phyloP scores from a whole-genome alignment of 2,888 invertebrate species.

The Chloroclystis v-ata region DNA sequence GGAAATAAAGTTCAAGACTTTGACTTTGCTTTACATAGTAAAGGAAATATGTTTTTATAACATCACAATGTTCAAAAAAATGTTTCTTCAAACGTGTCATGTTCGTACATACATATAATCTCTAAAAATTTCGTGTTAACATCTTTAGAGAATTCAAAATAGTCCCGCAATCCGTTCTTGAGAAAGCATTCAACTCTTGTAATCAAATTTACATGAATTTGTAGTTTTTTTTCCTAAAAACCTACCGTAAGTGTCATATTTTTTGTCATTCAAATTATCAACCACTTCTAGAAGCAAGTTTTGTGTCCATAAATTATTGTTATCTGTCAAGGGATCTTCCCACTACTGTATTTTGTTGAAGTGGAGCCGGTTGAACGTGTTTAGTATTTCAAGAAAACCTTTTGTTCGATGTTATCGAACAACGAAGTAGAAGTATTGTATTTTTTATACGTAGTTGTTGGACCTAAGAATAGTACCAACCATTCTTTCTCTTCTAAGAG shows the following conservation, averaged over 20 bases:
- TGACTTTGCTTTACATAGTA: no score
- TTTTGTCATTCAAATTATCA: slow-evolving; percentile 22
- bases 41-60: no score
- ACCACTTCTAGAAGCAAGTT: slow-evolving; percentile 43
- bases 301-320: slow-evolving; percentile 24
- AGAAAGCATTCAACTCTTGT: neutral
- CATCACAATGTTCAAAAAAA: no score
- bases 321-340: slow-evolving; percentile 27
- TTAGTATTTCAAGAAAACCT: slow-evolving; percentile 10
- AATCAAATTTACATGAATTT: slow-evolving; percentile 4
- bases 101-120: no score
- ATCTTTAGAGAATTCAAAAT: no score
- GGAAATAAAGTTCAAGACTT: no score
- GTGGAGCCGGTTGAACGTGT: slow-evolving; percentile 18
- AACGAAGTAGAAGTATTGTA: neutral
- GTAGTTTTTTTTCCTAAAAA: slow-evolving; percentile 7
- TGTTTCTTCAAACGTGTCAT: no score
- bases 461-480: no score
- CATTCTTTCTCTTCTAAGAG: no score
- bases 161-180: neutral
- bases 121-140: no score
- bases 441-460: no score
- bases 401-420: slow-evolving; percentile 13
- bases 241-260: slow-evolving; percentile 7
- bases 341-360: slow-evolving; percentile 20